Base-by-base conservation (phyloP, 2,888 invertebrate species). In the Habroteleia sp. region DNA sequence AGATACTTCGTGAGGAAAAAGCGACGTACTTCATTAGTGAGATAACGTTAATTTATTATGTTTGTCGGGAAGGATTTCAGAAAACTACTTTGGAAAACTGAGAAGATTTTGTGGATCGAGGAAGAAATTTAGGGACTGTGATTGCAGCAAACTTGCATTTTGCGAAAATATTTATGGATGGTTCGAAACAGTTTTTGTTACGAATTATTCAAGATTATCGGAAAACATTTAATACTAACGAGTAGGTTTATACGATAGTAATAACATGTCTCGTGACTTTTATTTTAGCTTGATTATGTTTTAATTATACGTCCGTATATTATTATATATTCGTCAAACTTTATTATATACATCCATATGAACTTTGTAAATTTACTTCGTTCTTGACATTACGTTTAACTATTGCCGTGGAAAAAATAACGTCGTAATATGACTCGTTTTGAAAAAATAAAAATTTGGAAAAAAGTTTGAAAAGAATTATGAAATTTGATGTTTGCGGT, bases 1-100 rank as follows among this genome's bases (percentile, higher is more conserved):
- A 52, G 33, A 35, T 48, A 29, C 10, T 10, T 8, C 4, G 50
- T 11, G 23, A 16, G 69, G 74, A 74, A 75, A 76, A 75, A 74
- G 42, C 66, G 56, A 42, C 50, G 73, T 56, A 68, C 76, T 69
- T 78, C 78, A 65, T 79, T 72, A 76, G 62, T 41, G 46, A 58
- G 60, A 74, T 66, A 76, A 77, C 69, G 41, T 39, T 44, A 42
- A 65, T 52, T 52, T 52, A 42, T n/a, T 50, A 41, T 7, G 16
- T 31, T 41, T 37, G 42, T 14, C 5, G 5, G 16, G 48, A 20
- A 33, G 16, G 7, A 35, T 37, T 20, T 35, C 14, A 14, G 7
- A 7, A 11, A 20, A 20, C 20, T 4, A 20, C n/a, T n/a, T n/a
- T n/a, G n/a, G n/a, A n/a, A n/a, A n/a, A n/a, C n/a, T n/a, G n/a